Percentiles rank a stretch among this genome's conserved stretches.
These are phyloP conservation scores for Eupsittula cactorum DNA, from an alignment of 2,113 vertebrate species.

Conservation along the genomic window DNA sequence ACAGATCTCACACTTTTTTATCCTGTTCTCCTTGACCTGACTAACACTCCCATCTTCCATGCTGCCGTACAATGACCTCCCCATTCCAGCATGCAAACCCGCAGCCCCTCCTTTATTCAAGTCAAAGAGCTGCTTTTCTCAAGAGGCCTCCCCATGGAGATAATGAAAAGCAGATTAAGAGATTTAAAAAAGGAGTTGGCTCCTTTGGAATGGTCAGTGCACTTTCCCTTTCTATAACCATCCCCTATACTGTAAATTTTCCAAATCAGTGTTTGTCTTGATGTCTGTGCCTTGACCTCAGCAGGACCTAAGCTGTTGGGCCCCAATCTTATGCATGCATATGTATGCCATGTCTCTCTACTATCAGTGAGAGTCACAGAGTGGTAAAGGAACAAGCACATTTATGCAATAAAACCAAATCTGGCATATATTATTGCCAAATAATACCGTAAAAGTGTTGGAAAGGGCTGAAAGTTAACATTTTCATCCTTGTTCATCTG, in stretches of 20 bases:
- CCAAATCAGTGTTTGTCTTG: constrained; percentile 41
- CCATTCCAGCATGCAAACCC: constrained; percentile 39
- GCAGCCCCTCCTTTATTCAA: constrained; percentile 63
- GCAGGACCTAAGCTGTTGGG: constrained; percentile 23
- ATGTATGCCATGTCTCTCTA: not conserved
- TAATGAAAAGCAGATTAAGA: constrained; percentile 73
- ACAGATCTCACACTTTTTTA: constrained; percentile 49
- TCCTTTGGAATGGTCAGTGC: constrained; percentile 53
- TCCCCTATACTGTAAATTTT: constrained; percentile 62
- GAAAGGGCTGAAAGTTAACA: not conserved
- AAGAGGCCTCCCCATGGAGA: constrained; percentile 68
- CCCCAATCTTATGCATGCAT: constrained; percentile 12
- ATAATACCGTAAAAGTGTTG: not conserved
- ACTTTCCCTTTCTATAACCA: constrained; percentile 59
- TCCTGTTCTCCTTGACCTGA: constrained; percentile 53
- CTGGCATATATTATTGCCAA: not conserved
- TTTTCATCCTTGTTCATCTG: not conserved
- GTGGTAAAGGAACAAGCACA: not conserved
- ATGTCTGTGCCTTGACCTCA: constrained; percentile 43
- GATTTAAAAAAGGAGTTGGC: constrained; percentile 57
- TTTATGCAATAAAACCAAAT: not conserved
- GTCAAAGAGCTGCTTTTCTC: constrained; percentile 67
- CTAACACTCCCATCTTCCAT: not conserved
- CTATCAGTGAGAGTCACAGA: not conserved
- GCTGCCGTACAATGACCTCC: constrained; percentile 37